Percentiles rank a stretch among this genome's conserved stretches.
Evolutionary conservation across 2,888 invertebrate genomes (phyloP).

Genomic region (Syritta pipiens): DNA sequence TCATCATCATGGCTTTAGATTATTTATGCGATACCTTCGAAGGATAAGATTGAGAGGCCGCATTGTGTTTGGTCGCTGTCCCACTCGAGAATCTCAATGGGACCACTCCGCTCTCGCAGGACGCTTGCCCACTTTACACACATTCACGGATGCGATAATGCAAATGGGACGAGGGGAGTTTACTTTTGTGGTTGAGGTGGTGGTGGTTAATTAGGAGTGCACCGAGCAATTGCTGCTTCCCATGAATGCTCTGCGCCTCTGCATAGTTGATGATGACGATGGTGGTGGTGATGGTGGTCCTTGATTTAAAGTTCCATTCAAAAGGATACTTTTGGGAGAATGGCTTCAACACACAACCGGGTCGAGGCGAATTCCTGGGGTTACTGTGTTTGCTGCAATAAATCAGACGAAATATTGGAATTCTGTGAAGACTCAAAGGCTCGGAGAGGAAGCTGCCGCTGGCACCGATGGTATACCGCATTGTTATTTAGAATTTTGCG

Average conservation of each 20-base stretch:
- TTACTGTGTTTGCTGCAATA: slow-evolving; percentile 7
- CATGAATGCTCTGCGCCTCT: no score
- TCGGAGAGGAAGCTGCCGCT: not conserved
- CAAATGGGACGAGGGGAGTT: not conserved
- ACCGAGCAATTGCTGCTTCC: slow-evolving; percentile 5
- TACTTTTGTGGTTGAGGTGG: not conserved
- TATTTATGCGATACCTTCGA: slow-evolving; percentile 4
- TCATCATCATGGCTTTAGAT: slow-evolving; percentile 40
- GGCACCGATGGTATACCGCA: slow-evolving; percentile 20
- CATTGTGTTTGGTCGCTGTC: slow-evolving; percentile 38
- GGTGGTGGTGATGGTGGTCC: not conserved
- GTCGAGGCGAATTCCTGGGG: not conserved
- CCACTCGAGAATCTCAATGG: no score
- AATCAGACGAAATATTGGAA: slow-evolving; percentile 22
- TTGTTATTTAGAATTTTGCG: slow-evolving; percentile 12
- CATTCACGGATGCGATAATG: not conserved
- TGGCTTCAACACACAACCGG: not conserved
- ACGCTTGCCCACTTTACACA: not conserved
- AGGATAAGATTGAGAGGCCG: slow-evolving; percentile 24
- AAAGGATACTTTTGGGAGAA: slow-evolving; percentile 15
- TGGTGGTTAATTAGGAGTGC: slow-evolving; percentile 27
- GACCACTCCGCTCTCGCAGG: not conserved
- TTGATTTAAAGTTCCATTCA: slow-evolving; percentile 7
- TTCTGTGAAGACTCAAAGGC: not conserved
- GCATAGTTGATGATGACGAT: not conserved